A percentile compares a stretch with the other conserved stretches of the same genome.
These are phyloP conservation scores for Alethe diademata DNA, from an alignment of 2,113 vertebrate genomes.

Conservation along the genomic window DNA sequence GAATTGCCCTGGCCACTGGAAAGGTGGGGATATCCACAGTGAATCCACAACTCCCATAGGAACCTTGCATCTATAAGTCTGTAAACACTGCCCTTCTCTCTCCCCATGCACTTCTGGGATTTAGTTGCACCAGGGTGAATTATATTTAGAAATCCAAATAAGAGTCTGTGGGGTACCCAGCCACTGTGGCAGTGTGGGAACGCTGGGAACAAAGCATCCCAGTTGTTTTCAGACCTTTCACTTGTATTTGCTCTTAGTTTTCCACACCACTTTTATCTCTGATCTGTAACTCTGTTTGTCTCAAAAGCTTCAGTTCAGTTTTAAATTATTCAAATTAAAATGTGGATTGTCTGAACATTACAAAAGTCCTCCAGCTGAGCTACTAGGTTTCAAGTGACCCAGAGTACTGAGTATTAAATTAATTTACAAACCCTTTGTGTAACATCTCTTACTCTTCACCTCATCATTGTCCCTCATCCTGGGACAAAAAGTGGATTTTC, in stretches of 20 bases:
- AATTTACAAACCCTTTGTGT: not conserved
- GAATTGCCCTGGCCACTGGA: not conserved
- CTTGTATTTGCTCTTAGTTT: not conserved
- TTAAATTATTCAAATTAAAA: not conserved
- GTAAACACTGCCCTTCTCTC: not conserved
- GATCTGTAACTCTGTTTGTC: not conserved
- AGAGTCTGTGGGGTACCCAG: not conserved
- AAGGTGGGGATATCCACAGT: not conserved
- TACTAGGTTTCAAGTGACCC: not conserved
- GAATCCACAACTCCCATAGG: not conserved
- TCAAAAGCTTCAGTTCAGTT: not conserved
- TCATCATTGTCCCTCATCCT: not conserved
- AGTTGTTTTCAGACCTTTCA: not conserved
- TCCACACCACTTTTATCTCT: not conserved
- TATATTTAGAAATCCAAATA: slow-evolving; percentile 38
- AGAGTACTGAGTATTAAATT: not conserved
- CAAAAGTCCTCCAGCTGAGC: not conserved
- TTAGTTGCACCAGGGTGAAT: not conserved
- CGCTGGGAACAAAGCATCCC: not conserved
- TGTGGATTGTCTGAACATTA: not conserved
- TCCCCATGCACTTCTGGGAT: not conserved
- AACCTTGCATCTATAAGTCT: not conserved
- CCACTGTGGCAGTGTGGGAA: not conserved
- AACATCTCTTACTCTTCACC: not conserved
- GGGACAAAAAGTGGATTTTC: not conserved